These are phyloP conservation scores for Eupeodes corollae DNA, from an alignment of 1,140 invertebrate genomes.

Conservation along the genomic window DNA sequence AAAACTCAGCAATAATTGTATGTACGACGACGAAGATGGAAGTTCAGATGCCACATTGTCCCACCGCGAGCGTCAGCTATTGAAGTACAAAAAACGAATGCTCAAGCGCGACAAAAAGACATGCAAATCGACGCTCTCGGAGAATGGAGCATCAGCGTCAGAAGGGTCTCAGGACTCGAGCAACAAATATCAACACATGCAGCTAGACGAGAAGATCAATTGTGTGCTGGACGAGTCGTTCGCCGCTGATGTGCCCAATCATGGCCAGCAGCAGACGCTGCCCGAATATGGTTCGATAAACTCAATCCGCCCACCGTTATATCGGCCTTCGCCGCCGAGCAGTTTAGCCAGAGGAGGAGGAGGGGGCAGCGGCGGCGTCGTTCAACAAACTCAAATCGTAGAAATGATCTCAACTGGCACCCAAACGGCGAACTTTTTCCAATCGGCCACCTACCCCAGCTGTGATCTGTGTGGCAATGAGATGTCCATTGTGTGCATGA, in stretches of 20 bases:
- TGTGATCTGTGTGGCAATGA: slow-evolving; percentile 26
- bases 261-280: slow-evolving; percentile 3
- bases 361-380: slow-evolving; percentile 2
- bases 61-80: slow-evolving; percentile 30
- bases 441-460: slow-evolving; percentile 17
- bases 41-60: slow-evolving; percentile 7
- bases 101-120: slow-evolving; percentile 29
- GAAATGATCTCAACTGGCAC: slow-evolving; percentile 36
- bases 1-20: slow-evolving; percentile 14
- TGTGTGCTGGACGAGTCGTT: neutral
- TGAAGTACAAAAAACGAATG: slow-evolving; percentile 35
- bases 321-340: neutral
- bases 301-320: slow-evolving; percentile 4
- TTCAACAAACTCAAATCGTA: slow-evolving; percentile 11
- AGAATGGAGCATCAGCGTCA: slow-evolving; percentile 5
- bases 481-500: slow-evolving; percentile 30
- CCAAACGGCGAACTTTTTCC: slow-evolving; percentile 18
- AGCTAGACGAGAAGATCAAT: slow-evolving; percentile 16
- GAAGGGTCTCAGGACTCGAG: neutral
- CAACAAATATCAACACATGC: slow-evolving; percentile 1
- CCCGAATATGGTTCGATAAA: slow-evolving; percentile 2
- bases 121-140: neutral
- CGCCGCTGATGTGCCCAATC: neutral
- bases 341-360: slow-evolving; percentile 22
- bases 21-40: neutral